Conservation (phyloP, 2,113 vertebrate genomes). For the Trachemys scripta region DNA sequence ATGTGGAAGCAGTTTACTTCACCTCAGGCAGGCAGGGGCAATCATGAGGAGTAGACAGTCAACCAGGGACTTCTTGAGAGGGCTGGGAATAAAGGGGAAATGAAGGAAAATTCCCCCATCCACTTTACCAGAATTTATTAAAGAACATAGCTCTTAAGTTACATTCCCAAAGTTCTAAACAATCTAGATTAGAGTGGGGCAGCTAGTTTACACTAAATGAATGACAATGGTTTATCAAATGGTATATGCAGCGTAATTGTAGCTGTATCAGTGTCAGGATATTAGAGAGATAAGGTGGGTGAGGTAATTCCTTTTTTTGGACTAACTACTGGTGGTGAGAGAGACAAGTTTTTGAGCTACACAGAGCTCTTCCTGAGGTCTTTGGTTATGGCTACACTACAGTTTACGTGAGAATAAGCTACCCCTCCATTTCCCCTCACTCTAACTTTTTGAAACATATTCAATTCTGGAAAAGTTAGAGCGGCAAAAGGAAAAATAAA, state of each 20-base stretch:
- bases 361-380: background rate
- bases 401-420: too few species aligned
- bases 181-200: background rate
- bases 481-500: background rate
- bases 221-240: background rate
- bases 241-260: background rate
- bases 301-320: background rate
- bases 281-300: background rate
- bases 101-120: background rate
- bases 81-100: background rate
- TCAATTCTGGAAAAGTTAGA: background rate
- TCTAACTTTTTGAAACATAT: background rate
- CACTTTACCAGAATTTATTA: background rate
- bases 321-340: background rate
- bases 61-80: background rate
- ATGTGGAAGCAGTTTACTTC: background rate
- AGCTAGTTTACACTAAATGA: slow-evolving; percentile 13
- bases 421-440: background rate
- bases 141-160: background rate
- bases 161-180: background rate
- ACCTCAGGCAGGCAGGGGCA: background rate
- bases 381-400: too few species aligned
- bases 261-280: background rate
- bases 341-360: background rate
- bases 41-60: rapidly evolving